Evolutionary conservation across 2,888 invertebrate genomes (phyloP).

Genomic region (Acanthoscelides obtectus): DNA sequence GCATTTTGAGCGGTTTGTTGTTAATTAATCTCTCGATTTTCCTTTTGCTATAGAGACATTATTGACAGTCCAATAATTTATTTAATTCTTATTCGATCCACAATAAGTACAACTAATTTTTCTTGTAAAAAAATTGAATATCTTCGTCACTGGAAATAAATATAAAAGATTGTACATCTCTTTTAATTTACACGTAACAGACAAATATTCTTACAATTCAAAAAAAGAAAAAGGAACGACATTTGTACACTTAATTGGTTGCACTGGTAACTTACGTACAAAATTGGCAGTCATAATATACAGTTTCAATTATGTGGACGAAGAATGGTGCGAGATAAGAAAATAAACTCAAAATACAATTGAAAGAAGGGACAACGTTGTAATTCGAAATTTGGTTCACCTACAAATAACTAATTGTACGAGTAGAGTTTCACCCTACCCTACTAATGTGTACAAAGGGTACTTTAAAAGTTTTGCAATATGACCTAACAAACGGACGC

Average conservation of each 20-base stretch:
- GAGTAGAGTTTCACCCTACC: too few relatives aligned
- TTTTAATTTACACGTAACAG: conserved; percentile 31
- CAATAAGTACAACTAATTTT: conserved; percentile 34
- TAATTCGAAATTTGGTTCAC: too few relatives aligned
- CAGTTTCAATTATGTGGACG: conserved; percentile 31
- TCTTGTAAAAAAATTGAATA: conserved; percentile 23
- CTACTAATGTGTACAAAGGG: too few relatives aligned
- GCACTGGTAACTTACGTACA: conserved; percentile 48
- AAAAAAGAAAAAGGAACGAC: conserved; percentile 41
- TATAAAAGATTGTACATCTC: conserved; percentile 34
- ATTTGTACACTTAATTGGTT: conserved; percentile 48
- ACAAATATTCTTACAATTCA: conserved; percentile 31
- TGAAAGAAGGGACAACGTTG: too few relatives aligned
- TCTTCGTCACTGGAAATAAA: conserved; percentile 33
- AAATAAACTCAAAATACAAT: too few relatives aligned
- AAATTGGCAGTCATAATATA: conserved; percentile 41
- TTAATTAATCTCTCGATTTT: too few relatives aligned
- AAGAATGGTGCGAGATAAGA: background rate
- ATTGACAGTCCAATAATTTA: too few relatives aligned
- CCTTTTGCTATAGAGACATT: too few relatives aligned
- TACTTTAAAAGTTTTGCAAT: too few relatives aligned
- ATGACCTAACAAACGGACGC: too few relatives aligned
- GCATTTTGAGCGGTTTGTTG: too few relatives aligned
- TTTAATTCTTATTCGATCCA: conserved; percentile 8
- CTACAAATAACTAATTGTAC: too few relatives aligned